Evolutionary conservation across 2,797 vertebrate genomes (phyloP).

Genomic region (Calcarius lapponicus): DNA sequence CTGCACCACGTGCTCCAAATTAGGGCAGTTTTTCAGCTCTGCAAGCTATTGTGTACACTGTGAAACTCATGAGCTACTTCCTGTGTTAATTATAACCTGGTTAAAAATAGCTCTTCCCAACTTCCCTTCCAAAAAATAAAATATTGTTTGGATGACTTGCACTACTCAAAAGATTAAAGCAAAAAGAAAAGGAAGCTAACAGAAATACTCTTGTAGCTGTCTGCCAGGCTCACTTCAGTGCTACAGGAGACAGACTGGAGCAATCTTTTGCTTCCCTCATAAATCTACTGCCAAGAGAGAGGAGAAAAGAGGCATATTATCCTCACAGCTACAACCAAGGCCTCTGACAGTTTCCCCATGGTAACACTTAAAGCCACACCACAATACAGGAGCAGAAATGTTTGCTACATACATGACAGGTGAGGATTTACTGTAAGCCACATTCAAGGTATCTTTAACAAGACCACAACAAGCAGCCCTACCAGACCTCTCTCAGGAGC

Average conservation of each 20-base stretch:
- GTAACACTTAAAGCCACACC: neutral
- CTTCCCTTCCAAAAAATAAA: neutral
- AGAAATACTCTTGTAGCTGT: neutral
- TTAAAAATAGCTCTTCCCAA: slow-evolving; percentile 17
- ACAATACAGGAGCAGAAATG: neutral
- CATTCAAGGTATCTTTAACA: neutral
- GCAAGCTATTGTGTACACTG: neutral
- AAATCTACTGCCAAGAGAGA: neutral
- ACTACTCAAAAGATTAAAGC: neutral
- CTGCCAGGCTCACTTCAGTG: neutral
- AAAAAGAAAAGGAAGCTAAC: neutral
- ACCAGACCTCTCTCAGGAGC: neutral
- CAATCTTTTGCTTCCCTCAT: neutral
- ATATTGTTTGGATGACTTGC: neutral
- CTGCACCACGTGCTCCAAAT: neutral
- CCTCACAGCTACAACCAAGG: neutral
- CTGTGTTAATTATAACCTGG: neutral
- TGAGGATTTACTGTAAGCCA: neutral
- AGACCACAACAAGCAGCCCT: neutral
- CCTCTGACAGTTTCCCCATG: neutral
- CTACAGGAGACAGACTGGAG: neutral
- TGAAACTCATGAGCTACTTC: neutral
- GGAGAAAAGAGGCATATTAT: neutral
- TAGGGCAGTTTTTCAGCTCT: neutral
- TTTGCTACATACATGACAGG: neutral